Evolutionary conservation across 1,140 invertebrate genomes (phyloP).

Genomic region (Anthonomus grandis): DNA sequence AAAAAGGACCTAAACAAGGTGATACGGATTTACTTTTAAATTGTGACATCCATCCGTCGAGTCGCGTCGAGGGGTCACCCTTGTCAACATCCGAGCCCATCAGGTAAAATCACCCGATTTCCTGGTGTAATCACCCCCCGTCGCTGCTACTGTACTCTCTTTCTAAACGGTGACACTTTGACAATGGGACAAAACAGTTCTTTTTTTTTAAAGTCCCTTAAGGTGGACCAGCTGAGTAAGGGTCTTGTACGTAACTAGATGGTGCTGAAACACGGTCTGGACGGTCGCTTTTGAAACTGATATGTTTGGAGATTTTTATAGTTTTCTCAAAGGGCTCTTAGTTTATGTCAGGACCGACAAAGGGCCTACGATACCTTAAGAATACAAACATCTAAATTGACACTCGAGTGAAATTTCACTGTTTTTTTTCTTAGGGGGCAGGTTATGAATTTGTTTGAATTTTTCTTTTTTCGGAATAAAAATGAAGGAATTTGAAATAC

Average conservation of each 20-base stretch:
- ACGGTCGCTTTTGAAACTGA: slow-evolving; percentile 32
- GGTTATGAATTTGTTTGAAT: background rate
- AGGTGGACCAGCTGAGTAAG: slow-evolving; percentile 23
- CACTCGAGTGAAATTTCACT: too few species aligned
- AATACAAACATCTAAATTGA: slow-evolving; percentile 41
- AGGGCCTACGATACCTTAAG: slow-evolving; percentile 27
- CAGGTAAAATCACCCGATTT: slow-evolving; percentile 41
- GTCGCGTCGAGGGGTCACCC: too few species aligned
- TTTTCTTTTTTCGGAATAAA: background rate
- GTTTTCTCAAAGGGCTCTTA: slow-evolving; percentile 28
- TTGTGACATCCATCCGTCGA: slow-evolving; percentile 33
- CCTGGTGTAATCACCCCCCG: slow-evolving; percentile 37
- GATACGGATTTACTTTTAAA: slow-evolving; percentile 32
- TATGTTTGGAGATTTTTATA: slow-evolving; percentile 42
- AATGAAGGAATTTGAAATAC: too few species aligned
- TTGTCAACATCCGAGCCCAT: slow-evolving; percentile 34
- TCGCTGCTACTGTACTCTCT: slow-evolving; percentile 34
- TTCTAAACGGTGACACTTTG: slow-evolving; percentile 42
- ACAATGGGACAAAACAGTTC: slow-evolving; percentile 42
- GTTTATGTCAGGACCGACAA: slow-evolving; percentile 38
- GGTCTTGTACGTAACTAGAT: too few species aligned
- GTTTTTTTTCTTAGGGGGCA: slow-evolving; percentile 3
- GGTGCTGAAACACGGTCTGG: slow-evolving; percentile 1
- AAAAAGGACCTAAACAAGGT: too few species aligned
- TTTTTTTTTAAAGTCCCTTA: slow-evolving; percentile 29